Evolutionary conservation across 2,888 invertebrate genomes (phyloP), one percentile per base, ranked within the genome.

Genomic region (Orchesellides sinensis): DNA sequence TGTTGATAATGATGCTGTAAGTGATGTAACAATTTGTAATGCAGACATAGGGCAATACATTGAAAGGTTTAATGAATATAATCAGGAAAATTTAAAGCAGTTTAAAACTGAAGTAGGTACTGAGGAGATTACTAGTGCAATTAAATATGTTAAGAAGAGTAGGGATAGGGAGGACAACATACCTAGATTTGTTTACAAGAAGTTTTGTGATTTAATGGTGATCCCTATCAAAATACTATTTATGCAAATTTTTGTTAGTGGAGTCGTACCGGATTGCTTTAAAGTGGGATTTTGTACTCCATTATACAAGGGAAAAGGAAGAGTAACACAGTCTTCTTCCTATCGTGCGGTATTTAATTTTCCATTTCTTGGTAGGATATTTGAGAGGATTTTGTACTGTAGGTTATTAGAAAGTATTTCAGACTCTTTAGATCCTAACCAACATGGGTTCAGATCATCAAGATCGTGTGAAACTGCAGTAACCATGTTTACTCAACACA

Each of bases 381-480:
- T 84, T 65, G 84, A 84, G 47, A 25, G 32, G 29, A 52, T 83
- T 10, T 27, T 75, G 1, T 69, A 74, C 35, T 1, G 6, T 10
- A 61, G 61, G 54, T n/a, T 83, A 29, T 12, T 63, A 10, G 4
- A 1, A 6, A 10, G 14, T n/a, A 23, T 69, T 0, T 5, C 23
- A 1, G 1, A 19, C 1, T 2, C 65, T 0, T 40, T 80, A 0
- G 19, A 35, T 29, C 8, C 27, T 17, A 17, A 65, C 1, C 84
- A 84, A 45, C 81, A 81, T 61, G 84, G 81, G 0, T 84, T 84
- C 69, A 1, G 72, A 14, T 1, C 2, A 2, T 8, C 19, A 5
- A 45, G 79, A 14, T 84, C 82, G 17, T 83, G 82, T 65, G 63
- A 74, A 4, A 78, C 82, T 0, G 83, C 84, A 10, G 3, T 69